Base-by-base conservation (phyloP, 2,113 vertebrate genomes). In the Peromyscus maniculatus region DNA sequence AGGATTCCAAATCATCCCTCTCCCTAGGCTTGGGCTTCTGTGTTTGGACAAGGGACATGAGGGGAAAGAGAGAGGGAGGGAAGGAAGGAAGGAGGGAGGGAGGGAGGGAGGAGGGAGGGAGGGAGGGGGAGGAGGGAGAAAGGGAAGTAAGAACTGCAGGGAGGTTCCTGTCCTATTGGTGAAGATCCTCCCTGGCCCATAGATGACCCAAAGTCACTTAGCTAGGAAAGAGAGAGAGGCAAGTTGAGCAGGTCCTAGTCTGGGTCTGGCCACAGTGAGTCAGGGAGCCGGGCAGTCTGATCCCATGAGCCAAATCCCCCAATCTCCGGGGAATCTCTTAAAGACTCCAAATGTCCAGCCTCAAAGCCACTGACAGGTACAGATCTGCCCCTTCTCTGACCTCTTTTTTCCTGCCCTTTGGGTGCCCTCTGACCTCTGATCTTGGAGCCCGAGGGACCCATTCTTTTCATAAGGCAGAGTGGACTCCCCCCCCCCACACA, bases 281-380 rank as follows among this genome's bases (percentile, higher is more conserved):
- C 98, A 98, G 97, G 96, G 74, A 96, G 94, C 66, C 1, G 1
- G 91, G 93, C 59, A 4, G 82, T 97, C 98, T 97, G 97, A 97
- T 94, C 95, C 94, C 55, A 31, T 6, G 87, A 96, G 88, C 97
- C 96, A 97, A 97, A 97, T 97, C 97, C 91, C 79, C 0, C 49
- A 95, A 93, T 97, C 96, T 96, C 96, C 64, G 72, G 92, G 94
- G 89, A 95, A 89, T 95, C 89, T 96, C 84, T 97, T 96, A 96
- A 96, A 97, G 95, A 55, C 95, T 96, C 86, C 77, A 36, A 64
- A 39, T 95, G 96, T 96, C 95, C 91, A 1, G 93, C 92, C 96
- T 98, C 94, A 97, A 98, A 98, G 97, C 97, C 96, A 96, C 92
- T 1, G 36, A 87, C 95, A 97, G 62, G 94, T 95, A 91, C 79